These are phyloP conservation scores for Drosophila setifemur DNA, from an alignment of 1,140 invertebrate species.

Conservation along the genomic window DNA sequence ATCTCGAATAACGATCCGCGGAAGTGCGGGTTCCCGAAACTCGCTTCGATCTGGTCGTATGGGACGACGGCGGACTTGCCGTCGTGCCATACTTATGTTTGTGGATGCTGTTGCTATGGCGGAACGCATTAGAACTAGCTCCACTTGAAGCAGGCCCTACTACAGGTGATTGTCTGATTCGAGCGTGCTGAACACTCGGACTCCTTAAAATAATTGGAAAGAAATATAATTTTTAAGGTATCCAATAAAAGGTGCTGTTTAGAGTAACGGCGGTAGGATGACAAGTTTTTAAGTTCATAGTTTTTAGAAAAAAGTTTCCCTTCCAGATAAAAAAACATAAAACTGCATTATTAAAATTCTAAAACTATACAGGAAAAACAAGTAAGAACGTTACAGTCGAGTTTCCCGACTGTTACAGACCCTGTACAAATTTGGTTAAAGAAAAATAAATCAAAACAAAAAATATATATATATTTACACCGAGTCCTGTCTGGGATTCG, in stretches of 20 bases:
- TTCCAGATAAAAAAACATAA: too few relatives aligned
- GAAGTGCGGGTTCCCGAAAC: conserved; percentile 53
- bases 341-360: too few relatives aligned
- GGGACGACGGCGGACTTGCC: conserved; percentile 44
- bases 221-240: background rate
- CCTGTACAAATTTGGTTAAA: too few relatives aligned
- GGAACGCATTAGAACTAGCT: conserved; percentile 52
- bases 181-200: conserved; percentile 68
- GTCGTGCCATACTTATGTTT: conserved; percentile 62
- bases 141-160: conserved; percentile 28
- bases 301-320: too few relatives aligned
- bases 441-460: too few relatives aligned
- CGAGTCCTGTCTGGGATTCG: too few relatives aligned
- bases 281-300: too few relatives aligned
- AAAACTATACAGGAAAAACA: too few relatives aligned
- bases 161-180: conserved; percentile 60
- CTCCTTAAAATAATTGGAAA: conserved; percentile 38
- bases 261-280: too few relatives aligned
- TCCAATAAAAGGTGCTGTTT: background rate
- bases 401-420: too few relatives aligned
- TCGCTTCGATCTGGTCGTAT: conserved; percentile 60
- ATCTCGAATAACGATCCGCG: conserved; percentile 63
- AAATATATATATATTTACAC: too few relatives aligned
- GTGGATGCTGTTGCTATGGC: conserved; percentile 58
- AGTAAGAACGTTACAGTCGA: too few relatives aligned